Base-by-base conservation (phyloP, 2,797 vertebrate genomes). In the Carcharodon carcharias region DNA sequence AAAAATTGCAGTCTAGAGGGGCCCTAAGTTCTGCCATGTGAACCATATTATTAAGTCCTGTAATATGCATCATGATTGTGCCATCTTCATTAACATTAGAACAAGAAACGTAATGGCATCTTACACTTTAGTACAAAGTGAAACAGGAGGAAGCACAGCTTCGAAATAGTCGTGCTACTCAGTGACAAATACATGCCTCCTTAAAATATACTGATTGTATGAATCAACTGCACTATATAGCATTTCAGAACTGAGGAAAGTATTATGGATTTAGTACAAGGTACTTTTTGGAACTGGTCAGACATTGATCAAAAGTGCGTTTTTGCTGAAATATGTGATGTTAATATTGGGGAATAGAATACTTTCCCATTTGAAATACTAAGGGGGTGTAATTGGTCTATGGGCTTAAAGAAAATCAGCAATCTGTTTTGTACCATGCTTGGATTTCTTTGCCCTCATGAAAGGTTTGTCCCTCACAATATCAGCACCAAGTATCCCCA, bases 71-170 rank as follows among this genome's bases (percentile, higher is more conserved):
- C 94, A 56, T 77, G 50, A 77, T 31, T 50, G 69, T 95, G 50
- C 50, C 94, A 95, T 77, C 54, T 77, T 95, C 94, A 77, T 95
- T 95, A 77, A 73, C 69, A 77, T 56, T 95, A n/a, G 69, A 95
- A 77, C 28, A 69, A 94, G 89, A 92, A 63, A 63, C 35, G 12
- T 92, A 92, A 92, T 63, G 89, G 58, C 61, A 92, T 94, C 56
- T 12, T n/a, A 50, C 54, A 95, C 18, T 77, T 73, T 35, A 77
- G 94, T 45, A 56, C 94, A 95, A 73, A 50, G 63, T 8, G 16
- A 65, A 40, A 1, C 7, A 93, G n/a, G 31, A 65, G 35, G 45
- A 45, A 23, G 91, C n/a, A 93, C 21, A 40, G 61, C 18, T 67
- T 67, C 61, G 45, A 93, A 93, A 67, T 93, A 9, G 58, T 16